Evolutionary conservation across 2,888 invertebrate species (phyloP).

Genomic region (Nomada ferruginata): DNA sequence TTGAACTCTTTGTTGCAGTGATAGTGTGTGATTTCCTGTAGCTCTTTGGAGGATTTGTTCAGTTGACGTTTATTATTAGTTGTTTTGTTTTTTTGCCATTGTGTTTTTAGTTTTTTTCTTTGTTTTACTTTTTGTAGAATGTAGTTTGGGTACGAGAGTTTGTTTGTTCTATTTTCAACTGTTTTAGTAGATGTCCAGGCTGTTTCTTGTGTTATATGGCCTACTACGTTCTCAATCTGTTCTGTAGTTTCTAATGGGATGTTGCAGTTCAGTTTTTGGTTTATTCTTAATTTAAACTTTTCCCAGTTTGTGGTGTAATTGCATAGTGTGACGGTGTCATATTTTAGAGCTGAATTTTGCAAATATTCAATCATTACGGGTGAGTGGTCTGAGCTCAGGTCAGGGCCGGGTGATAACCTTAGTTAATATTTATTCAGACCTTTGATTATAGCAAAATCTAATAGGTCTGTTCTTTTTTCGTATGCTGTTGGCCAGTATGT

Average conservation of each 20-base stretch:
- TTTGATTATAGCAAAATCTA: conserved; percentile 19
- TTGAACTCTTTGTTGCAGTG: neutral
- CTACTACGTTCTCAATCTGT: neutral
- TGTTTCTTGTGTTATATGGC: neutral
- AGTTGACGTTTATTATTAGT: neutral
- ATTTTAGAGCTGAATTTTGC: neutral
- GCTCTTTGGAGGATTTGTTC: conserved; percentile 10
- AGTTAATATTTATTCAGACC: neutral
- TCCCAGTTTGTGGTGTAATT: conserved; percentile 7
- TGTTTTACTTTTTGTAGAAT: conserved; percentile 10
- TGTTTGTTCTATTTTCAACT: neutral
- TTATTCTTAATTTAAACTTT: neutral
- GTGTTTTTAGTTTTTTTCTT: conserved; percentile 3
- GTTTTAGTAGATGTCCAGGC: neutral
- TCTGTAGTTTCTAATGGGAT: neutral
- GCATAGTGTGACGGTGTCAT: neutral
- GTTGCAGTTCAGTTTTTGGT: conserved; percentile 8
- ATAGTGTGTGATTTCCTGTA: neutral
- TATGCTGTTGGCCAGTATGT: neutral
- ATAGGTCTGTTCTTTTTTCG: neutral
- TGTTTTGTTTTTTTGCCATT: conserved; percentile 11
- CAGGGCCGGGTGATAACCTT: neutral
- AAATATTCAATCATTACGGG: neutral
- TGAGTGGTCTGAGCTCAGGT: conserved; percentile 1
- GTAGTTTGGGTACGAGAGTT: neutral